Percentiles rank a stretch among this genome's conserved stretches.
Conservation (phyloP, 2,797 vertebrate species). For the Cossypha dichroa region DNA sequence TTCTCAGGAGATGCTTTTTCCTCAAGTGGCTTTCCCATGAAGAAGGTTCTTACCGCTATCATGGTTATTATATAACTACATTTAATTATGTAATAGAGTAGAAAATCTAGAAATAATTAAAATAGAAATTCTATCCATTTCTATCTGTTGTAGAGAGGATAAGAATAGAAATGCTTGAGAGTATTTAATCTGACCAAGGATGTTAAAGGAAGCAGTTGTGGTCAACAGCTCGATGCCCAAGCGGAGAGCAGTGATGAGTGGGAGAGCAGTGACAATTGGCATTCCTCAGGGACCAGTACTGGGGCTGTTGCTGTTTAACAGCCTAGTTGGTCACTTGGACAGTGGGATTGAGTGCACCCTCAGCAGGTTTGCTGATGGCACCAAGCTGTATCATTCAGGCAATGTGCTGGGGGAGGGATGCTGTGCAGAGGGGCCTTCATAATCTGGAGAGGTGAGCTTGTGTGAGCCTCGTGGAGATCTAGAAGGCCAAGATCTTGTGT, state of each 20-base stretch:
- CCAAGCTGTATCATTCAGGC: background rate
- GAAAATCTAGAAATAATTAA: background rate
- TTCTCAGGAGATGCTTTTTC: background rate
- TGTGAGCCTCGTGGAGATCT: background rate
- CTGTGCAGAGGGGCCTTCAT: accelerated
- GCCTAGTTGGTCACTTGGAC: background rate
- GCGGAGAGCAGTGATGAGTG: accelerated
- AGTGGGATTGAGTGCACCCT: background rate
- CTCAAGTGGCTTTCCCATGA: background rate
- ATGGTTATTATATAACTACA: background rate
- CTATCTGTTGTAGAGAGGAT: background rate
- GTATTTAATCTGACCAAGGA: background rate
- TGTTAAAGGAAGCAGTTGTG: background rate
- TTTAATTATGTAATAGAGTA: background rate
- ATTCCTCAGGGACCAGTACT: background rate
- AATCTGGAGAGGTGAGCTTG: no score
- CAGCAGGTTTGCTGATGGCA: background rate
- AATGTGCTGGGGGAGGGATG: accelerated
- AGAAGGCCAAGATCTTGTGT: background rate
- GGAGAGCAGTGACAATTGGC: background rate
- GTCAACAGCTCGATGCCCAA: accelerated
- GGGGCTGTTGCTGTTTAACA: background rate
- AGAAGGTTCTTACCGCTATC: background rate
- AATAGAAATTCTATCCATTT: background rate
- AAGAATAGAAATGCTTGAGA: background rate